These are phyloP conservation scores for Vesta saturnalis DNA, from an alignment of 2,888 invertebrate genomes.

Conservation along the genomic window DNA sequence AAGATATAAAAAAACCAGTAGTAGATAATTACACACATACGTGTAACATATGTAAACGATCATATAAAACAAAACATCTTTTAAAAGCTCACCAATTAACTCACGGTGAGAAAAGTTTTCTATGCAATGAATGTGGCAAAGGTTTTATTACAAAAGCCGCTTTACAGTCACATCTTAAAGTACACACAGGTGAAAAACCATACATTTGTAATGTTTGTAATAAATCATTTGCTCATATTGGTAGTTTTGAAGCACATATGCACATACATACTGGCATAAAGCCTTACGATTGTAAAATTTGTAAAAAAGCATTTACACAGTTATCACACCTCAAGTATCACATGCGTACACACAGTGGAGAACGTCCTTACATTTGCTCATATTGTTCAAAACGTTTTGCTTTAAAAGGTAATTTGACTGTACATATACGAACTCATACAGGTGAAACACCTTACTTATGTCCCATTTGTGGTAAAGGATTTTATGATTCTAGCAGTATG, in stretches of 20 bases:
- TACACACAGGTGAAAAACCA: conserved; percentile 50
- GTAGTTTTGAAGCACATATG: conserved; percentile 49
- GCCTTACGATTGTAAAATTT: conserved; percentile 60
- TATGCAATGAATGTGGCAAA: conserved; percentile 49
- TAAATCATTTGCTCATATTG: conserved; percentile 51
- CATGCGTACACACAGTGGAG: conserved; percentile 52
- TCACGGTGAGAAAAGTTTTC: conserved; percentile 45
- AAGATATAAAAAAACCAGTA: conserved; percentile 2
- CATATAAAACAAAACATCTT: conserved; percentile 40
- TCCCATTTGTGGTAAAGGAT: conserved; percentile 38
- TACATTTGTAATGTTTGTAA: conserved; percentile 51
- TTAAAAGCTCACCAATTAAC: conserved; percentile 42
- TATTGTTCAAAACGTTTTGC: conserved; percentile 53
- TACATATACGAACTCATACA: conserved; percentile 33
- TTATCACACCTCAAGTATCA: conserved; percentile 53
- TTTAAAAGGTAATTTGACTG: conserved; percentile 45
- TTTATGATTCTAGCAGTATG: conserved; percentile 44
- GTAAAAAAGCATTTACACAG: conserved; percentile 55
- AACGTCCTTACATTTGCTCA: conserved; percentile 48
- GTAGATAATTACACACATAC: conserved; percentile 21
- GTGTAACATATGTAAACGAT: conserved; percentile 37
- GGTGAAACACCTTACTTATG: conserved; percentile 41
- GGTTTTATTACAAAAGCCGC: conserved; percentile 48
- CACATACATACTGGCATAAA: conserved; percentile 58
- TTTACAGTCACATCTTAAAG: conserved; percentile 48